These are phyloP conservation scores for Dascillus cervinus DNA, from an alignment of 2,888 invertebrate species.

Conservation along the genomic window DNA sequence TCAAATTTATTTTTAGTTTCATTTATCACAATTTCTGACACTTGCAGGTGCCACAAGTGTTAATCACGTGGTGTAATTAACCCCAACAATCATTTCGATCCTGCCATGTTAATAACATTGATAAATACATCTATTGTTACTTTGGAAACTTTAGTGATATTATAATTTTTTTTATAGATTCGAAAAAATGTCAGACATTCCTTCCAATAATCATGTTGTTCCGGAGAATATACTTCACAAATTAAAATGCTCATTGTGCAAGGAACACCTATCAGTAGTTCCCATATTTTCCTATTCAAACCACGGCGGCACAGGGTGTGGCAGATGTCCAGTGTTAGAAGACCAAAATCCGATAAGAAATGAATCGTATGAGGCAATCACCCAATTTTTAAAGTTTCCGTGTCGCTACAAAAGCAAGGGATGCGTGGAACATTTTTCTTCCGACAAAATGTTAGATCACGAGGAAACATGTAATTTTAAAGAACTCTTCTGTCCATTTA, in stretches of 20 bases:
- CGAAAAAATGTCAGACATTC: no score
- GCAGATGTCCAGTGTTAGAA: constrained; percentile 24
- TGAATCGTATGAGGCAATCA: constrained; percentile 25
- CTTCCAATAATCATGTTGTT: no score
- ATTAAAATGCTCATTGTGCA: constrained; percentile 26
- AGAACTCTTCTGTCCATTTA: constrained; percentile 21
- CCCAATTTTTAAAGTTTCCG: constrained; percentile 27
- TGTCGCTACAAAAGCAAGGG: constrained; percentile 27
- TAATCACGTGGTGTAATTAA: no score
- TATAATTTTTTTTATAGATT: no score
- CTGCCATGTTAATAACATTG: no score
- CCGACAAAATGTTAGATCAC: constrained; percentile 20
- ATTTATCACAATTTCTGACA: no score
- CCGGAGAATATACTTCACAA: constrained; percentile 17
- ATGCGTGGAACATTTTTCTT: constrained; percentile 24
- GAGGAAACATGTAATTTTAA: constrained; percentile 27
- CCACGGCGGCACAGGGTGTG: constrained; percentile 24
- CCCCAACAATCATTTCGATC: no score
- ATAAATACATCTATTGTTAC: no score
- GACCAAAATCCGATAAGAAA: constrained; percentile 23
- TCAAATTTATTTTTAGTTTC: no score
- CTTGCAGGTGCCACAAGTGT: no score
- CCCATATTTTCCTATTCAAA: constrained; percentile 23
- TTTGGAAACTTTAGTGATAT: no score
- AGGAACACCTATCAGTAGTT: constrained; percentile 27